These are phyloP conservation scores for Anhinga rufa DNA, from an alignment of 2,113 vertebrate species.

Conservation along the genomic window DNA sequence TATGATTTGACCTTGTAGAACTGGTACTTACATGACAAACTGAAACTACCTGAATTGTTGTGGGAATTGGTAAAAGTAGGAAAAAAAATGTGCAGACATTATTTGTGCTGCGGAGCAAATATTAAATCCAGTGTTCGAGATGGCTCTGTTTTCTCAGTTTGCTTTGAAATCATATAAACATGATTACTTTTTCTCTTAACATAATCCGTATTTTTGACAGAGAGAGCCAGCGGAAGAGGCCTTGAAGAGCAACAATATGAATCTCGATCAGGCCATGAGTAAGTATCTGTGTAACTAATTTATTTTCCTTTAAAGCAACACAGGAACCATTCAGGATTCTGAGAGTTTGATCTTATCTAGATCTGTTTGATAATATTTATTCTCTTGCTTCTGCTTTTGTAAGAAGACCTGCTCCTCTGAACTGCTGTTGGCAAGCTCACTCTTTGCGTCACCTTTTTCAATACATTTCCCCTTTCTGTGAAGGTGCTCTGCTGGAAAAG, in stretches of 20 bases:
- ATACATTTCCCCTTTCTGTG: neutral
- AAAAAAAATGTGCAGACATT: neutral
- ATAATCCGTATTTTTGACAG: slow-evolving; percentile 65
- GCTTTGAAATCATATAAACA: neutral
- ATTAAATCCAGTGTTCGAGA: neutral
- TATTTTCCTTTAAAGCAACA: neutral
- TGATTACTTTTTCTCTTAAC: neutral
- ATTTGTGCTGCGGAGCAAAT: neutral
- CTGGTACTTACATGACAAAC: neutral
- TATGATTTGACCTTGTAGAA: neutral
- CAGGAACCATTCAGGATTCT: neutral
- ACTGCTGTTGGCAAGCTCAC: neutral
- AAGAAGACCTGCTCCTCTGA: neutral
- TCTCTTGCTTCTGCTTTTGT: neutral
- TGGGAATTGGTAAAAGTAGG: neutral
- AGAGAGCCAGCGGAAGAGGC: slow-evolving; percentile 99
- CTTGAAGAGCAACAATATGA: slow-evolving; percentile 97
- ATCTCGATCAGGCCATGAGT: slow-evolving; percentile 99
- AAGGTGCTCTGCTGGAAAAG: slow-evolving; percentile 97
- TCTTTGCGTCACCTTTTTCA: neutral
- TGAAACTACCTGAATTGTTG: neutral
- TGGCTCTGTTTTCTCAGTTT: neutral
- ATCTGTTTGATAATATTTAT: neutral
- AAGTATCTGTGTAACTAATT: slow-evolving; percentile 65
- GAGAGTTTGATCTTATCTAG: neutral